A percentile compares a stretch with the other conserved stretches of the same genome.
These are phyloP conservation scores for Aradophagus sp. DNA, from an alignment of 1,140 invertebrate genomes.

Conservation along the genomic window DNA sequence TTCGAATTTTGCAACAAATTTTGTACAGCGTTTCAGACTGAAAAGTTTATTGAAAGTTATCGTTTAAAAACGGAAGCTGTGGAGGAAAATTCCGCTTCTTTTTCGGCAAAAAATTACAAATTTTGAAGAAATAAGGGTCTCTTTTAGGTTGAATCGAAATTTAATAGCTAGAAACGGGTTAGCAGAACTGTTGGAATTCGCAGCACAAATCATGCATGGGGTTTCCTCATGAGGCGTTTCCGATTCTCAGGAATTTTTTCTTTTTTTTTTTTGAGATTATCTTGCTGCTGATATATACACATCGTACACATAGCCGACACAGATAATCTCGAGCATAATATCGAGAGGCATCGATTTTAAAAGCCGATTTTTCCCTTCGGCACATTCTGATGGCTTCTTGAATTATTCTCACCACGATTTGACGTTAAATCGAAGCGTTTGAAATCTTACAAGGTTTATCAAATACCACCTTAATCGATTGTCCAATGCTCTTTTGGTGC, in stretches of 20 bases:
- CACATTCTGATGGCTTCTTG: constrained; percentile 46
- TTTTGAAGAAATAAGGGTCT: too few relatives aligned
- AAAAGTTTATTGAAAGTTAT: too few relatives aligned
- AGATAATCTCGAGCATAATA: constrained; percentile 48
- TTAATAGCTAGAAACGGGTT: too few relatives aligned
- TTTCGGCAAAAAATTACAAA: too few relatives aligned
- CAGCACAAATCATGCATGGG: constrained; percentile 25
- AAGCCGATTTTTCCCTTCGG: constrained; percentile 42
- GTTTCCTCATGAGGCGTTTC: constrained; percentile 32
- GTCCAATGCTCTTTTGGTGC: constrained; percentile 8
- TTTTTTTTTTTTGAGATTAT: too few relatives aligned
- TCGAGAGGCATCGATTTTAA: constrained; percentile 49
- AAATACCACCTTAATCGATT: constrained; percentile 40
- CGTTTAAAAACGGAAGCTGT: too few relatives aligned
- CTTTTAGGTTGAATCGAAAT: too few relatives aligned
- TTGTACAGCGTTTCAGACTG: too few relatives aligned
- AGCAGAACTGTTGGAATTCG: constrained; percentile 43
- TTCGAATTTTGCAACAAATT: too few relatives aligned
- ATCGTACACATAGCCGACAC: constrained; percentile 24
- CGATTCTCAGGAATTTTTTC: constrained; percentile 33
- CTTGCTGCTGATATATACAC: constrained; percentile 18
- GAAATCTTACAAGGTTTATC: constrained; percentile 50
- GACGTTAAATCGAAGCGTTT: constrained; percentile 52
- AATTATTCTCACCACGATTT: constrained; percentile 52
- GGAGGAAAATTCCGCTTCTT: too few relatives aligned